These are phyloP conservation scores for Eleginops maclovinus DNA, from an alignment of 2,113 vertebrate genomes.

Conservation along the genomic window DNA sequence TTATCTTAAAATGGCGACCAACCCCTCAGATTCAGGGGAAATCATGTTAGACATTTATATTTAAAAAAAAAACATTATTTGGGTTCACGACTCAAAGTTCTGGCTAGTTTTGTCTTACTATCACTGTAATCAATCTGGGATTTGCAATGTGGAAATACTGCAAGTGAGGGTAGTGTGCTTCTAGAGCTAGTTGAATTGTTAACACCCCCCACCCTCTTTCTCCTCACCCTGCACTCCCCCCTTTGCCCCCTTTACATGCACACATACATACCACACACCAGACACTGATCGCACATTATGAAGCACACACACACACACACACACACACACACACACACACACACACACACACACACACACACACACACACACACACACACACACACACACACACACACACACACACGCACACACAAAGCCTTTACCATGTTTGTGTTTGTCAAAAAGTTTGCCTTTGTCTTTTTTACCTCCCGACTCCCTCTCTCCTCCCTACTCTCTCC, in stretches of 20 bases:
- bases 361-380: conserved; percentile 31
- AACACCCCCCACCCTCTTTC: conserved; percentile 51
- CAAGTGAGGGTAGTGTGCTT: conserved; percentile 81
- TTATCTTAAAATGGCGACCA: conserved; percentile 60
- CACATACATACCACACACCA: conserved; percentile 34
- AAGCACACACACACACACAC: conserved; percentile 39
- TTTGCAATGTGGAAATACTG: conserved; percentile 78
- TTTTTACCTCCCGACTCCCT: conserved; percentile 68
- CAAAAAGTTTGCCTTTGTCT: conserved; percentile 72
- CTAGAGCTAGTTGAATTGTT: conserved; percentile 81
- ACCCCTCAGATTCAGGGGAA: conserved; percentile 56
- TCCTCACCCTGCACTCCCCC: conserved; percentile 52
- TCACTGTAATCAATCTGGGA: conserved; percentile 81
- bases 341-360: conserved; percentile 39
- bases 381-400: conserved; percentile 19
- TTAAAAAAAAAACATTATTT: conserved; percentile 55
- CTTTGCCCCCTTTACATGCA: conserved; percentile 30
- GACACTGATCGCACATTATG: conserved; percentile 14
- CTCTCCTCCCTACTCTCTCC: conserved; percentile 5
- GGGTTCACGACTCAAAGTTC: conserved; percentile 69
- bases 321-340: conserved; percentile 24
- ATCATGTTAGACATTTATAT: conserved; percentile 65
- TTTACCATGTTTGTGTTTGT: conserved; percentile 74
- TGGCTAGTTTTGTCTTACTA: conserved; percentile 77
- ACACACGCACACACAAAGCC: conserved; percentile 27